Conservation (phyloP, 2,888 invertebrate species). For the Glyphotaelius pellucidus region DNA sequence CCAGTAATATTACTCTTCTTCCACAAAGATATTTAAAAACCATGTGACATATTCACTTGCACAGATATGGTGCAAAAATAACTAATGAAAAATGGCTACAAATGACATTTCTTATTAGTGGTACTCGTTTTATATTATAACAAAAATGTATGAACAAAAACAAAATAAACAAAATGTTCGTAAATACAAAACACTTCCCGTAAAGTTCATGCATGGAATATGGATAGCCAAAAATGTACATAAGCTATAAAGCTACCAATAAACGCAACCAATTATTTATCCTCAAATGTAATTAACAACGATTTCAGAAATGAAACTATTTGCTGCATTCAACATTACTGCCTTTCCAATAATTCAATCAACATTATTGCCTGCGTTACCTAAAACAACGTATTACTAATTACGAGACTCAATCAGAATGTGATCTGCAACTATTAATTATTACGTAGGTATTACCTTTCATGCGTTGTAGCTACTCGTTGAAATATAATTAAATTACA, state of each 20-base stretch:
- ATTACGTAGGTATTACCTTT: not conserved
- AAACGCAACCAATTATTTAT: not conserved
- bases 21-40: not conserved
- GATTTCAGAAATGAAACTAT: not conserved
- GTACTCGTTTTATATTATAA: too few relatives aligned
- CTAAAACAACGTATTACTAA: not conserved
- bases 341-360: not conserved
- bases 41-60: not conserved
- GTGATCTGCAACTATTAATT: not conserved
- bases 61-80: not conserved
- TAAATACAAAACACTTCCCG: not conserved
- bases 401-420: not conserved
- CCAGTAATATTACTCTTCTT: not conserved
- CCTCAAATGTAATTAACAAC: not conserved
- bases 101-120: not conserved
- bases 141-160: too few relatives aligned
- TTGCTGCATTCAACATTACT: not conserved
- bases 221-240: not conserved
- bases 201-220: not conserved
- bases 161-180: not conserved
- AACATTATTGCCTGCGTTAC: not conserved
- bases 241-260: not conserved
- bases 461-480: not conserved
- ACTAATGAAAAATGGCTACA: not conserved
- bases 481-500: not conserved